phyloP scores from a whole-genome alignment of 1,140 invertebrate species.

The Bombus ignitus region DNA sequence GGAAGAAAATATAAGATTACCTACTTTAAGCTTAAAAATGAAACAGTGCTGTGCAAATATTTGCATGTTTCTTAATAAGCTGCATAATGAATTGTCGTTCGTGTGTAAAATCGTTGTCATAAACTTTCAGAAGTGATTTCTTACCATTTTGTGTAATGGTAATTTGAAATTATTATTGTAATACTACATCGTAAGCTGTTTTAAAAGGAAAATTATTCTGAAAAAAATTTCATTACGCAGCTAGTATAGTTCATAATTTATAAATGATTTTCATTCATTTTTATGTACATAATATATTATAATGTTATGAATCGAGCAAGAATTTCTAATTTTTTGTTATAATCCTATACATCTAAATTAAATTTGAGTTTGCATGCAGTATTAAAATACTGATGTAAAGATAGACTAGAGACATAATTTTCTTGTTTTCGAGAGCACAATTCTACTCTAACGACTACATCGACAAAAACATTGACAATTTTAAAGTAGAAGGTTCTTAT shows the following conservation, averaged over 20 bases:
- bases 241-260: background rate
- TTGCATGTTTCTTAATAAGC: background rate
- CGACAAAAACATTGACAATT: background rate
- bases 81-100: background rate
- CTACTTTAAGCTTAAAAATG: background rate
- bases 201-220: background rate
- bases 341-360: background rate
- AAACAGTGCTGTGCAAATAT: slow-evolving; percentile 4
- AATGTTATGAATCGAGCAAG: background rate
- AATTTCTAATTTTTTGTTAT: background rate
- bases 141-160: background rate
- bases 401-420: background rate
- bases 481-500: background rate
- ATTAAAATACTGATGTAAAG: background rate
- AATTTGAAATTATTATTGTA: background rate
- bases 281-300: background rate
- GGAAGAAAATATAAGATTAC: slow-evolving; percentile 29
- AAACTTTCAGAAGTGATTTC: background rate
- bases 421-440: background rate
- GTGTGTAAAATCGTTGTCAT: background rate
- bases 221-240: background rate
- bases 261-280: no score
- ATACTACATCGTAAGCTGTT: background rate
- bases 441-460: background rate
- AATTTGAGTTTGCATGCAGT: background rate